phyloP scores from a whole-genome alignment of 2,797 vertebrate genomes.

The Enteromius treurensis region DNA sequence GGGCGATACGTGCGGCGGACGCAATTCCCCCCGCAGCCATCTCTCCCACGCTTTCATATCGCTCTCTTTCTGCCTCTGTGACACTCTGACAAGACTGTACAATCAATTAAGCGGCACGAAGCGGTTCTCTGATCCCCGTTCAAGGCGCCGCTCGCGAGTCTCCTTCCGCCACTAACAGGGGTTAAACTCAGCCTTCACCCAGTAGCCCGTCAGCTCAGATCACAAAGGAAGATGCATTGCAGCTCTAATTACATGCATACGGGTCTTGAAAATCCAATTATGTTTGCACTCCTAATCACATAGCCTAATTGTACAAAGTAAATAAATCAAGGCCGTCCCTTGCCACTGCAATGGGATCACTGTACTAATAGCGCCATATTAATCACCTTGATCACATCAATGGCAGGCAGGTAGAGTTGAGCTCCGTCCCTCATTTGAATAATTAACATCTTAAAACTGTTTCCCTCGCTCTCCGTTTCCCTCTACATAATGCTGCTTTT shows the following conservation, averaged over 20 bases:
- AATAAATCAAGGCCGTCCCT: conserved; percentile 91
- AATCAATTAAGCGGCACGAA: conserved; percentile 77
- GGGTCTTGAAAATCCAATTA: conserved; percentile 88
- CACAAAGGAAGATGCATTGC: conserved; percentile 81
- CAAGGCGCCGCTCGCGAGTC: conserved; percentile 40
- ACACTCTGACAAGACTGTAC: conserved; percentile 73
- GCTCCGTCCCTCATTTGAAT: conserved; percentile 77
- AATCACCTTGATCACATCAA: conserved; percentile 78
- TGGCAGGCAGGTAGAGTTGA: conserved; percentile 78
- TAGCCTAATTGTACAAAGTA: conserved; percentile 91
- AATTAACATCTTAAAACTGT: conserved; percentile 79
- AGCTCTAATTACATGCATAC: conserved; percentile 83
- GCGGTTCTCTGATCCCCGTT: conserved; percentile 57
- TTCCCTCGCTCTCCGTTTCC: conserved; percentile 47
- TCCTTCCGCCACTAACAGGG: conserved; percentile 59
- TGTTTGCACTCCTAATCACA: conserved; percentile 93
- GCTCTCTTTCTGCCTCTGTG: conserved; percentile 25
- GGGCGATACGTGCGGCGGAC: conserved; percentile 69
- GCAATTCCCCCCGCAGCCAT: conserved; percentile 70
- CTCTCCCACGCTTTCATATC: conserved; percentile 32
- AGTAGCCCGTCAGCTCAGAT: conserved; percentile 66
- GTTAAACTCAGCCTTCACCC: conserved; percentile 60
- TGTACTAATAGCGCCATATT: conserved; percentile 74
- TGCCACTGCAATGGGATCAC: conserved; percentile 85
- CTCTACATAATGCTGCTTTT: conserved; percentile 64